Evolutionary conservation across 1,140 invertebrate genomes (phyloP).

Genomic region (Colletes latitarsis): DNA sequence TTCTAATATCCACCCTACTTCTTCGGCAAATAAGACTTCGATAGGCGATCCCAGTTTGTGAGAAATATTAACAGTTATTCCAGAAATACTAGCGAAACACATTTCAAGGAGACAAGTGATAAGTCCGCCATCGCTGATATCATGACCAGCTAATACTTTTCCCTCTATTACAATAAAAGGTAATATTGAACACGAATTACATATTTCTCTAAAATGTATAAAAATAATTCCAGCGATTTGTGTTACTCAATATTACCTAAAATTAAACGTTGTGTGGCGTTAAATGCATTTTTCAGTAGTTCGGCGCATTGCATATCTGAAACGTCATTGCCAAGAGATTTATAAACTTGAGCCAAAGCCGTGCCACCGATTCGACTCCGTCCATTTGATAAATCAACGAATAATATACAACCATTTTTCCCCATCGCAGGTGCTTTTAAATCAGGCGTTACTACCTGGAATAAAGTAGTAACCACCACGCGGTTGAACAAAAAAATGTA

Average conservation of each 20-base stretch:
- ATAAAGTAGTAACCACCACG: slow-evolving; percentile 3
- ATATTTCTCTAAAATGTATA: neutral
- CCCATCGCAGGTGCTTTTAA: slow-evolving; percentile 86
- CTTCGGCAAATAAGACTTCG: slow-evolving; percentile 93
- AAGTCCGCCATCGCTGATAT: slow-evolving; percentile 97
- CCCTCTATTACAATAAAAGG: slow-evolving; percentile 81
- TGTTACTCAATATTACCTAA: slow-evolving; percentile 80
- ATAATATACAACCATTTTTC: slow-evolving; percentile 83
- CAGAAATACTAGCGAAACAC: slow-evolving; percentile 95
- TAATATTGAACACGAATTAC: slow-evolving; percentile 8
- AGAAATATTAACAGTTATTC: slow-evolving; percentile 86
- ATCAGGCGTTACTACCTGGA: slow-evolving; percentile 90
- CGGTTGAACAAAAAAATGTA: slow-evolving; percentile 3
- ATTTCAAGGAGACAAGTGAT: slow-evolving; percentile 96
- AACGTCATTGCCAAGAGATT: slow-evolving; percentile 90
- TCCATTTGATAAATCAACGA: slow-evolving; percentile 86
- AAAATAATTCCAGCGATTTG: neutral
- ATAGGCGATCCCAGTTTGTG: slow-evolving; percentile 83
- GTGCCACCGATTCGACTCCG: slow-evolving; percentile 92
- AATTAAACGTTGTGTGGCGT: slow-evolving; percentile 91
- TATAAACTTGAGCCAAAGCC: slow-evolving; percentile 94
- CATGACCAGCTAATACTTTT: slow-evolving; percentile 93
- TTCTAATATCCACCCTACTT: slow-evolving; percentile 96
- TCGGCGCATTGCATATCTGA: slow-evolving; percentile 90
- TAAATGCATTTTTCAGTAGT: slow-evolving; percentile 88